Evolutionary conservation across 2,113 vertebrate species (phyloP).

Genomic region (Pachyramphus minor): DNA sequence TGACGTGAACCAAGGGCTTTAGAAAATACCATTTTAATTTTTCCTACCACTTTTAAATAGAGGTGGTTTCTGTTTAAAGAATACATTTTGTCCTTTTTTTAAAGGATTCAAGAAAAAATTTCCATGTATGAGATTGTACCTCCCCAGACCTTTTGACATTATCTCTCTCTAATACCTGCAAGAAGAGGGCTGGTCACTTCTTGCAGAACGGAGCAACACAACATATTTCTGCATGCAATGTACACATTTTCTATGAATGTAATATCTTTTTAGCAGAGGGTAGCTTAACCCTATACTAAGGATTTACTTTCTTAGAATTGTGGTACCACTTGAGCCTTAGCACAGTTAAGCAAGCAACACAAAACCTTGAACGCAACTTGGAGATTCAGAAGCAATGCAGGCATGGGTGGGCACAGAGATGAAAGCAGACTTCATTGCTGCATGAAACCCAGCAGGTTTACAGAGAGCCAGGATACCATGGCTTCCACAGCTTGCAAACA

Average conservation of each 20-base stretch:
- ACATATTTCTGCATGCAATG: not conserved
- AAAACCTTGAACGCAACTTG: not conserved
- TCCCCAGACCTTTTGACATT: accelerated
- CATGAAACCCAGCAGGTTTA: not conserved
- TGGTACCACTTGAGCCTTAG: not conserved
- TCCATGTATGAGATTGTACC: not conserved
- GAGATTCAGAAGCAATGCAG: not conserved
- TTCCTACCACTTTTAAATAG: not conserved
- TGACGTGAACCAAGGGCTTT: not conserved
- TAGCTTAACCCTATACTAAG: not conserved
- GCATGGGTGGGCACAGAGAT: not conserved
- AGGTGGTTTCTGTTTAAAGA: not conserved
- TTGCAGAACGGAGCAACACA: not conserved
- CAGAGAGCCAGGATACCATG: not conserved
- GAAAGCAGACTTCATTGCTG: not conserved
- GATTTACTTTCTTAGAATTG: not conserved
- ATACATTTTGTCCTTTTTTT: not conserved
- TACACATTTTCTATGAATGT: not conserved
- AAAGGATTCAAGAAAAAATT: not conserved
- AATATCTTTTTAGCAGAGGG: not conserved
- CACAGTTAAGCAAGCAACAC: not conserved
- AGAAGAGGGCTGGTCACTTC: not conserved
- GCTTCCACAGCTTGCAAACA: not conserved
- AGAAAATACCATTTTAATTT: not conserved
- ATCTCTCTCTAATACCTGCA: not conserved